Conservation (phyloP, 2,888 invertebrate species). For the Cephus pulcher region DNA sequence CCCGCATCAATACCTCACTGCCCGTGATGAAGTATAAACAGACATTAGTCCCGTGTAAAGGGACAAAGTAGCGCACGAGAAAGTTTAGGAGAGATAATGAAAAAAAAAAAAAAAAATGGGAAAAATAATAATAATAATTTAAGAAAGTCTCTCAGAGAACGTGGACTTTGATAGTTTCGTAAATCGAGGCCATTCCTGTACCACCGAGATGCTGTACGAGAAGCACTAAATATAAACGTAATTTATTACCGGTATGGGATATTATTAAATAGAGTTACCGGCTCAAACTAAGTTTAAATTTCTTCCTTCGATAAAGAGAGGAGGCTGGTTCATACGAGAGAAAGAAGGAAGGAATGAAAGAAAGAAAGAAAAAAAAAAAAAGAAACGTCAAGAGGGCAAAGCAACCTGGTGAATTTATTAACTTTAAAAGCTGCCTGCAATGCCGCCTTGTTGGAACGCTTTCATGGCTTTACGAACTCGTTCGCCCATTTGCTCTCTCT, state of each 20-base stretch:
- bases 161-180: neutral
- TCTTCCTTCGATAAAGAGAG: conserved; percentile 33
- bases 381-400: conserved; percentile 26
- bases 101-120: neutral
- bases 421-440: conserved; percentile 57
- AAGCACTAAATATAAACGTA: conserved; percentile 53
- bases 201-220: conserved; percentile 20
- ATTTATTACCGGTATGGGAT: conserved; percentile 59
- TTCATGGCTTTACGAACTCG: conserved; percentile 43
- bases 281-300: conserved; percentile 55
- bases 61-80: neutral
- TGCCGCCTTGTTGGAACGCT: conserved; percentile 48
- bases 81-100: neutral
- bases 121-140: neutral
- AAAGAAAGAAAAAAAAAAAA: conserved; percentile 25
- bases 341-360: conserved; percentile 23
- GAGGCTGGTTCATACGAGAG: neutral
- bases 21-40: neutral
- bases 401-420: conserved; percentile 56
- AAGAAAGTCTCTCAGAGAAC: neutral
- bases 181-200: neutral
- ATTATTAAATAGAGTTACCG: conserved; percentile 57
- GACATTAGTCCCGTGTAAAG: neutral
- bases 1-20: neutral
- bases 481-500: conserved; percentile 8